Evolutionary conservation across 2,797 vertebrate species (phyloP).

Genomic region (Sciaenops ocellatus): DNA sequence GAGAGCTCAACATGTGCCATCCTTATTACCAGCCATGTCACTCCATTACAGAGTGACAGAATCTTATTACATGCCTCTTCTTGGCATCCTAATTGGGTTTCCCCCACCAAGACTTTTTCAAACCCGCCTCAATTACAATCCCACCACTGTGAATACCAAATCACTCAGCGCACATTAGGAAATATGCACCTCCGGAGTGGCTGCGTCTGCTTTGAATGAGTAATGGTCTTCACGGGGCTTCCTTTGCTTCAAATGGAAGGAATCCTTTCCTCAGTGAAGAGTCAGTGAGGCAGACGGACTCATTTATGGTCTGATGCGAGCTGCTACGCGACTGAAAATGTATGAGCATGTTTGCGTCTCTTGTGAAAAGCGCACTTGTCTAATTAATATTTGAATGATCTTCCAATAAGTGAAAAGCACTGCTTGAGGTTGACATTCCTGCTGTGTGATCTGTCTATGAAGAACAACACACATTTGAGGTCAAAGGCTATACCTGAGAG

Average conservation of each 20-base stretch:
- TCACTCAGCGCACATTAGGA: slow-evolving; percentile 58
- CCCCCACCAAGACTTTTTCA: slow-evolving; percentile 45
- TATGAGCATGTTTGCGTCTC: slow-evolving; percentile 49
- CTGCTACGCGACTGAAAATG: slow-evolving; percentile 44
- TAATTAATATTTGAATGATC: slow-evolving; percentile 76
- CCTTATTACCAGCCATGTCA: slow-evolving; percentile 64
- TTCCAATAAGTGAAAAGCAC: slow-evolving; percentile 72
- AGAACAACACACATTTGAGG: slow-evolving; percentile 9
- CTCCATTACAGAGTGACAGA: slow-evolving; percentile 67
- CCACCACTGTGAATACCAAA: slow-evolving; percentile 61
- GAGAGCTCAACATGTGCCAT: slow-evolving; percentile 48
- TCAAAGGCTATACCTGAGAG: slow-evolving; percentile 1
- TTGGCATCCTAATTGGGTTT: slow-evolving; percentile 69
- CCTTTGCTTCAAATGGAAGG: slow-evolving; percentile 49
- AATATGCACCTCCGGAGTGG: slow-evolving; percentile 53
- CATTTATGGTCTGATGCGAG: slow-evolving; percentile 57
- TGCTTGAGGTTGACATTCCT: slow-evolving; percentile 45
- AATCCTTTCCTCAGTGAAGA: slow-evolving; percentile 13
- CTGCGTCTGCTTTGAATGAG: slow-evolving; percentile 54
- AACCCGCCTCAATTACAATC: slow-evolving; percentile 52
- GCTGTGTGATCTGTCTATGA: slow-evolving; percentile 34
- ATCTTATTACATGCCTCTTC: slow-evolving; percentile 65
- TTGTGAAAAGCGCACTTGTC: slow-evolving; percentile 46
- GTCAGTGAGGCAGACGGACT: slow-evolving; percentile 56
- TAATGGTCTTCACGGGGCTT: slow-evolving; percentile 40